Conservation (phyloP, 2,888 invertebrate species). For the Alloscopus bannaensis region DNA sequence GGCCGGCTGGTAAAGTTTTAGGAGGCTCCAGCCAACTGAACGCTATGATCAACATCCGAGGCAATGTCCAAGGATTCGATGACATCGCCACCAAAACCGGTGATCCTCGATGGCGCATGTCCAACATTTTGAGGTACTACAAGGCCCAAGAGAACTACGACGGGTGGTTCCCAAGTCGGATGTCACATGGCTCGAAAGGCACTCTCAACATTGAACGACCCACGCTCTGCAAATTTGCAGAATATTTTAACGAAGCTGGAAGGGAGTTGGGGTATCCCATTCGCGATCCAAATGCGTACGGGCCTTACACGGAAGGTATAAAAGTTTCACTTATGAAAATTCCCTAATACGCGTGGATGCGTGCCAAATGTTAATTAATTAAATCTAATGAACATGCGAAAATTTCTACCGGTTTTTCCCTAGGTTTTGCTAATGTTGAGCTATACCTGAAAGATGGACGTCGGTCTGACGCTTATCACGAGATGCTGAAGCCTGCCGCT, state of each 20-base stretch:
- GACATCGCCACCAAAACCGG: conserved; percentile 60
- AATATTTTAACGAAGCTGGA: conserved; percentile 63
- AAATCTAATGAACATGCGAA: no score
- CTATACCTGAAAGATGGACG: conserved; percentile 65
- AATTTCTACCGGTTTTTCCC: no score
- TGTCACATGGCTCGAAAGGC: conserved; percentile 63
- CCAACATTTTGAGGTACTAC: conserved; percentile 61
- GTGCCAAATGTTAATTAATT: no score
- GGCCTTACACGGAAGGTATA: conserved; percentile 63
- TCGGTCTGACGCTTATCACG: conserved; percentile 63
- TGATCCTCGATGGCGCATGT: conserved; percentile 57
- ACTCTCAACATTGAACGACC: conserved; percentile 57
- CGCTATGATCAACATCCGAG: conserved; percentile 66
- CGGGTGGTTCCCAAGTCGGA: conserved; percentile 63
- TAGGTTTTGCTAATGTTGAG: conserved; percentile 69
- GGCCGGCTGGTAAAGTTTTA: conserved; percentile 52
- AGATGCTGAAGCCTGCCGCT: conserved; percentile 54
- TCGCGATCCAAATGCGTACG: conserved; percentile 63
- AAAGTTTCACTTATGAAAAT: no score
- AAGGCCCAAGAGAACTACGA: conserved; percentile 60
- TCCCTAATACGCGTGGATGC: no score
- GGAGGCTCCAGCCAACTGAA: conserved; percentile 63
- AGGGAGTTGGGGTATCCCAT: conserved; percentile 66
- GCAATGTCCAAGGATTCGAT: conserved; percentile 69
- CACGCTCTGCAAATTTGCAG: conserved; percentile 48